Base-by-base conservation (phyloP, 1,140 invertebrate species). In the Sesamia nonagrioides region DNA sequence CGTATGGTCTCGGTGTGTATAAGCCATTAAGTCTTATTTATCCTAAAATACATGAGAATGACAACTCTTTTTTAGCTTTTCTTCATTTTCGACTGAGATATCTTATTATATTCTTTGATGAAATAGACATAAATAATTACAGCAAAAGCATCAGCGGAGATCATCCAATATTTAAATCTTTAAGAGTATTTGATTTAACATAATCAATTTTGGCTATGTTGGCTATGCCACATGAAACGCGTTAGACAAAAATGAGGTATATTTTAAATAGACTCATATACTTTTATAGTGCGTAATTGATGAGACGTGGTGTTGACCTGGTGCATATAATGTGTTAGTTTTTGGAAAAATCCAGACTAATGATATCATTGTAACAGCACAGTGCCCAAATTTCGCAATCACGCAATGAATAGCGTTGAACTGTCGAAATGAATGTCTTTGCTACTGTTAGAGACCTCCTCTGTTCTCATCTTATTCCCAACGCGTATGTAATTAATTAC, bases 111-210 rank as follows among this genome's bases (percentile, higher is more conserved):
- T n/a, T n/a, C n/a, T n/a, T n/a, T 42, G 11, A 60, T 74, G 18
- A 60, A 52, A 54, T 72, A 15, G 17, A 71, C 27, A 50, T 50
- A 33, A 71, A 71, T 60, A 8, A 66, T 48, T 45, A 48, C 42
- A 48, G 42, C 21, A 27, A 9, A n/a, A n/a, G 17, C 15, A 27
- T 66, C 40, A 33, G 21, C 48, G 21, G 52, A 73, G 71, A 73
- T 73, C 71, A 73, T 42, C 71, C 37, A 73, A 73, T 61, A 61
- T 37, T 45, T 45, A 68, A 27, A 48, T 73, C 58, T 35, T 74
- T 61, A 42, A n/a, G 48, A 74, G 15, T 60, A 74, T 60, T 60
- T 35, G 15, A 61, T 61, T 27, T 35, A 61, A 27, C 40, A 27
- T 45, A 66, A 11, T 45, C 2, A 9, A 50, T 6, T n/a, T n/a